Base-by-base conservation (phyloP, 92 coral and sea anemone species). In the Galaxea fascicularis region DNA sequence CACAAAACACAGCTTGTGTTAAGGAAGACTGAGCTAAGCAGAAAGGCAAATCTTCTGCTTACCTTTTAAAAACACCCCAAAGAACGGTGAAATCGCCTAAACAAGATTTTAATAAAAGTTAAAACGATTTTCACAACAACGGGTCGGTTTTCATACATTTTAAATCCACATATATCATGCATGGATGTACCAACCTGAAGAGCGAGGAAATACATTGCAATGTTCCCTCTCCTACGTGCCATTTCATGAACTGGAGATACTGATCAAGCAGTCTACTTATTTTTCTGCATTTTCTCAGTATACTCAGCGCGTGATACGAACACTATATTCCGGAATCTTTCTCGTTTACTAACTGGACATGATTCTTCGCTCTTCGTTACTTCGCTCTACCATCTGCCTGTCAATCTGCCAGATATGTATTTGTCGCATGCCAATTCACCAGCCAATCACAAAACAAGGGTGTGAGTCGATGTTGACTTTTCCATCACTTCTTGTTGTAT, bases 361-460 rank as follows among this genome's bases (percentile, higher is more conserved):
- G 25, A 28, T 21, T 10, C 62, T 27, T 28, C 27, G 84, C 20
- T 79, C 26, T 0, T 10, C 39, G 27, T 54, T 80, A 31, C 60
- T 52, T 80, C 31, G 17, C 54, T 39, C 11, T 57, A 22, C 85
- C 86, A 82, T 70, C 86, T 82, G 86, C 47, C 68, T 44, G 78
- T 82, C 78, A 70, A 56, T 10, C 20, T 82, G 77, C 69, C 27
- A 69, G 77, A 56, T 82, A 56, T 69, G 86, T 56, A 57, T 25
- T 71, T 22, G 56, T 31, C 52, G 44, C 54, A 18, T 45, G 86
- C 25, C 86, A 69, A 70, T 82, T 52, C 58, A 21, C 28, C 54
- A 20, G 58, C 86, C 86, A 82, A 71, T 82, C 69, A 44, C 26
- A 15, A 10, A 18, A n/a, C 67, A 51, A 51, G 9, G 24, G 16